Conservation (phyloP, 2,113 vertebrate genomes). For the Amblyopsis rosae region DNA sequence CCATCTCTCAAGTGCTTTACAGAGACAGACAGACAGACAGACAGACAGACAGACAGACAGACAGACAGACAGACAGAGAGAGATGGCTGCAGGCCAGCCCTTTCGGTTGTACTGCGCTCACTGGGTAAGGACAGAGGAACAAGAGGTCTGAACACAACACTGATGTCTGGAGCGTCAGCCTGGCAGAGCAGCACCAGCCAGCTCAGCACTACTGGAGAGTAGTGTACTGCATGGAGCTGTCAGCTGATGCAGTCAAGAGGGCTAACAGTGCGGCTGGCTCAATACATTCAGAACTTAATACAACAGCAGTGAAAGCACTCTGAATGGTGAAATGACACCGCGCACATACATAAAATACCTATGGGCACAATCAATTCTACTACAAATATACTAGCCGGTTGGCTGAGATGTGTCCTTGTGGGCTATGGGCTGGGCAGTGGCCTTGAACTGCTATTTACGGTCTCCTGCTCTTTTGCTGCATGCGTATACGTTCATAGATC, state of each 20-base stretch:
- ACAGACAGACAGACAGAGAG: constrained; percentile 17
- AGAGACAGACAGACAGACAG: constrained; percentile 4
- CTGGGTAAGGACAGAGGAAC: constrained; percentile 48
- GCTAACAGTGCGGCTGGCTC: too few relatives aligned
- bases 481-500: too few relatives aligned
- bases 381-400: neutral
- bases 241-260: neutral
- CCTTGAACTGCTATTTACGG: neutral
- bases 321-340: neutral
- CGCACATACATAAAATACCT: neutral
- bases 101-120: constrained; percentile 20
- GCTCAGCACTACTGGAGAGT: too few relatives aligned
- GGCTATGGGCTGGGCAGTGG: too few relatives aligned
- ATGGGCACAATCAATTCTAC: neutral
- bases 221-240: neutral
- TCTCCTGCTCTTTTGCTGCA: too few relatives aligned
- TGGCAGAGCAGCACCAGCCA: neutral
- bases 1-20: too few relatives aligned
- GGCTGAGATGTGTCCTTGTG: too few relatives aligned
- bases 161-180: neutral
- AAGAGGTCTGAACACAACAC: constrained; percentile 37
- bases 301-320: neutral
- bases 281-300: neutral
- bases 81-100: constrained; percentile 47
- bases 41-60: constrained; percentile 12